phyloP scores from a whole-genome alignment of 2,888 invertebrate species.

The Lasioglossum leucozonium region DNA sequence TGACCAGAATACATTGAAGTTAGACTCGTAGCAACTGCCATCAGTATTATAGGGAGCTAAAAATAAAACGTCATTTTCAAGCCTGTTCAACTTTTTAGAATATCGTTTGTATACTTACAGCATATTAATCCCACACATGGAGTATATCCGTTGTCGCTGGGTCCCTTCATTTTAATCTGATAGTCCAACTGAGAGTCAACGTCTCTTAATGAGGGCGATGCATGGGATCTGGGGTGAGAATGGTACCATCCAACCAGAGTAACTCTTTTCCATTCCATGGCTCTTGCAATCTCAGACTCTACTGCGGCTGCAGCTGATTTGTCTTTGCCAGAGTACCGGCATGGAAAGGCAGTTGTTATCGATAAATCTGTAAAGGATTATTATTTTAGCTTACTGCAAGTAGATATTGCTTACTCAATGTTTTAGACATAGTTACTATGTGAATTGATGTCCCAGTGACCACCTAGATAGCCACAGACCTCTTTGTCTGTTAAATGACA shows the following conservation, averaged over 20 bases:
- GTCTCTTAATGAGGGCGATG: constrained; percentile 94
- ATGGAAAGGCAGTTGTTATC: constrained; percentile 95
- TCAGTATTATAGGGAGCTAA: constrained; percentile 92
- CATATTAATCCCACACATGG: constrained; percentile 97
- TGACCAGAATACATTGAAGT: constrained; percentile 96
- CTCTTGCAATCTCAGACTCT: constrained; percentile 92
- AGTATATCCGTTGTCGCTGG: constrained; percentile 95
- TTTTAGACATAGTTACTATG: constrained; percentile 91
- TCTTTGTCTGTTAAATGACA: constrained; percentile 97
- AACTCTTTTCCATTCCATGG: constrained; percentile 92
- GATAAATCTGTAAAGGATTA: constrained; percentile 89
- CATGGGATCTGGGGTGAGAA: constrained; percentile 95
- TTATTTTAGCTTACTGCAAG: background rate
- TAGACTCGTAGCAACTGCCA: constrained; percentile 92
- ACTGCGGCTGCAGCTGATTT: constrained; percentile 90
- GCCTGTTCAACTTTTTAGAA: background rate
- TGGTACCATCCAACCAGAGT: constrained; percentile 98
- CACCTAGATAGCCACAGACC: constrained; percentile 97
- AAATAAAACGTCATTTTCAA: constrained; percentile 7
- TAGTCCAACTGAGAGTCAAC: constrained; percentile 97
- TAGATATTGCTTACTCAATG: background rate
- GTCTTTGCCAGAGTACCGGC: constrained; percentile 92
- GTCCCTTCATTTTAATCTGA: constrained; percentile 97
- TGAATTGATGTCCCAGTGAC: constrained; percentile 96
- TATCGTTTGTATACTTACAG: constrained; percentile 88